Base-by-base conservation (phyloP, 2,113 vertebrate species). In the Anarrhichthys ocellatus region DNA sequence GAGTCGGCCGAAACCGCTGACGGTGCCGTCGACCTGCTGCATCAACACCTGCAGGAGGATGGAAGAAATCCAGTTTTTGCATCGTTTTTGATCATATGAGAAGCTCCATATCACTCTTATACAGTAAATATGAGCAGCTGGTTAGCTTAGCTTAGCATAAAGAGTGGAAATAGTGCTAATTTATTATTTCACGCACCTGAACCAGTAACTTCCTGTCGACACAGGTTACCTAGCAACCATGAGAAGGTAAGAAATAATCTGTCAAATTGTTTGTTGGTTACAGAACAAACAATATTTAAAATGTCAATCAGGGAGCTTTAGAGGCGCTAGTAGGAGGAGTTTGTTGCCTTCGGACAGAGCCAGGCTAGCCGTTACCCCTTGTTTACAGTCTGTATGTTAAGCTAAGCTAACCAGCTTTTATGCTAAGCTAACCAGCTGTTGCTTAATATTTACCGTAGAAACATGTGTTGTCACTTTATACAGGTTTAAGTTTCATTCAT, bases 1-100 rank as follows among this genome's bases (percentile, higher is more conserved):
- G 0, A 96, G 5, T 85, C 96, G 96, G 0, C 98, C 98, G 0
- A 99, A 99, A 13, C 98, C 98, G 0, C 98, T 99, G 38, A 99
- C 95, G 13, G 91, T 61, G 0, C 96, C 98, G 0, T 91, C 71
- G 0, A 38, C 68, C 88, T 97, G 93, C 0, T 73, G 93, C 97
- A 99, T 97, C 88, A 99, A 92, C 0, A 97, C 95, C 93, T 94
- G 83, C 7, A 34, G n/a, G 7, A 34, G 32, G 9, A 56, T 1
- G 27, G 17, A 17, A 27, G 29, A 8, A 9, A 20, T 9, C 42
- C 13, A 7, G 46, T 18, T 15, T 48, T 18, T 58, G 9, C 18
- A 52, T 46, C 46, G 5, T 48, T 48, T 18, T 15, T 3, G 52
- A 56, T 54, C 22, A 44, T 13, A 44, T 44, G 2, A 44, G 42